Evolutionary conservation across 2,888 invertebrate genomes (phyloP), one percentile per base, ranked within the genome.

Genomic region (Nasonia oneida): DNA sequence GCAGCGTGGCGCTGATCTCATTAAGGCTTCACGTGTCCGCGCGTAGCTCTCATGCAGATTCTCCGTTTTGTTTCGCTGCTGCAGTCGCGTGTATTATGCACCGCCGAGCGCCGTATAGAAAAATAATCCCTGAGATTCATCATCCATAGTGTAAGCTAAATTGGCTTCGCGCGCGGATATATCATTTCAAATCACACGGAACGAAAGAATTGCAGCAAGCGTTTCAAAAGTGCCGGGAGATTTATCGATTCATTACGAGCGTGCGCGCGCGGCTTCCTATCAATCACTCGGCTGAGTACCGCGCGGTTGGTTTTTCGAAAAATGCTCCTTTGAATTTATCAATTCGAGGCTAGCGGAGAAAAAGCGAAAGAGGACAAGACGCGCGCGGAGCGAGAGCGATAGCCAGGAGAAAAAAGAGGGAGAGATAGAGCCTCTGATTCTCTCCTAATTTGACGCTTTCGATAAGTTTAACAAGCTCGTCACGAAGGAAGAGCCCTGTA

Each of bases 381-480:
- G 42, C 39, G 15, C 67, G 14, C 33, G 47, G 33, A 81, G 37
- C 1, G n/a, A 73, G 8, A 29, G 4, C 23, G 64, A 53, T 12
- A 67, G 33, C 8, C 18, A 33, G 73, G 78, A 78, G 29, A 64
- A 64, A 57, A 74, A 85, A 78, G 4, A 37, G 37, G 4, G 37
- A 5, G 37, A 77, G 83, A 84, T 80, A 86, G 86, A 81, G 87
- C 83, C 85, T 85, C 88, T 87, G 88, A 87, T 91, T 91, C 90
- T 89, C 89, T 91, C 91, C 91, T 93, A 93, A 93, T 93, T 93
- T 93, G 92, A 92, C 92, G 91, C 91, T 92, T 92, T 93, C 93
- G 92, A 93, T 93, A 93, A 92, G 92, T 93, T 93, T 93, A 93
- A 93, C 93, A 93, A 93, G 93, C 93, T 92, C 92, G 92, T 93